Percentiles rank a stretch among this genome's conserved stretches.
Conservation (phyloP, 2,113 vertebrate genomes). For the Scortum barcoo region DNA sequence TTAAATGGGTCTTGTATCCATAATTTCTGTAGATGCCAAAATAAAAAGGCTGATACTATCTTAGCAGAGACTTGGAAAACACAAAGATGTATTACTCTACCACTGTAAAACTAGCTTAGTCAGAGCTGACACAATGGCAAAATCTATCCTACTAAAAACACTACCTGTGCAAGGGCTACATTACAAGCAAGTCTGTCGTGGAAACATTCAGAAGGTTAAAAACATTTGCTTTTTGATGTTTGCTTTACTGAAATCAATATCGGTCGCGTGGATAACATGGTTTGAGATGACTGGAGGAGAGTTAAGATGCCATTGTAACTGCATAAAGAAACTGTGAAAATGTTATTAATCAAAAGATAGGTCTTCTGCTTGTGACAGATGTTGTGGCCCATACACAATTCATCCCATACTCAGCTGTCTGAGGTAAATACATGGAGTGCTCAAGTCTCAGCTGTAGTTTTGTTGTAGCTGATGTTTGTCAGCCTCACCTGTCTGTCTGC, state of each 20-base stretch:
- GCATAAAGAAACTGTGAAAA: no score
- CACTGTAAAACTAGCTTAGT: neutral
- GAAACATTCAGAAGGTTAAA: neutral
- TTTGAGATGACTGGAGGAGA: no score
- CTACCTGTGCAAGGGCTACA: no score
- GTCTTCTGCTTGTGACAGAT: no score
- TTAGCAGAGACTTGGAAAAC: slow-evolving; percentile 4
- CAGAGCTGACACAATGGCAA: neutral
- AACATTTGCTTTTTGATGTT: neutral
- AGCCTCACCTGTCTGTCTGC: no score
- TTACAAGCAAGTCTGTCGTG: neutral
- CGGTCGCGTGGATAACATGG: no score
- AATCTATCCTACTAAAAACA: neutral
- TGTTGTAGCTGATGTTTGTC: no score
- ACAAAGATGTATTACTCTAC: neutral
- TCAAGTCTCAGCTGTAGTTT: neutral
- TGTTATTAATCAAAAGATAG: no score
- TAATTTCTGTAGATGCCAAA: neutral
- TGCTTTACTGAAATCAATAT: no score
- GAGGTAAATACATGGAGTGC: neutral
- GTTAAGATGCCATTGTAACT: no score
- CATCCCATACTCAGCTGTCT: neutral
- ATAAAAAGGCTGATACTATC: neutral
- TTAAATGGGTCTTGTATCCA: neutral
- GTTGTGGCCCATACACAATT: no score